Conservation (phyloP, 2,797 vertebrate genomes). For the Craterocephalus amniculus region DNA sequence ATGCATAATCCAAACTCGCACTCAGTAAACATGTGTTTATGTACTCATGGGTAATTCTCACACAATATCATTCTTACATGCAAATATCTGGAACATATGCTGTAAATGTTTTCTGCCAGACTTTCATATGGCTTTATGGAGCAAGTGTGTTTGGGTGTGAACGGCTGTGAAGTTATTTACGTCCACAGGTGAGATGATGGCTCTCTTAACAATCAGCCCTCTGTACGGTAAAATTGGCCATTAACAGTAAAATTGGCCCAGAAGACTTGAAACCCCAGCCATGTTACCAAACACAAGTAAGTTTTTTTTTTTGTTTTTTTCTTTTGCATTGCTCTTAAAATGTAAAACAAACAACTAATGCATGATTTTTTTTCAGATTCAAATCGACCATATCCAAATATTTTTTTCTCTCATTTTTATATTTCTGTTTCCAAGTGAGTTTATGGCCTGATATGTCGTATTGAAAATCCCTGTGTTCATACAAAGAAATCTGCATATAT, state of each 20-base stretch:
- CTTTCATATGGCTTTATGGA: not conserved
- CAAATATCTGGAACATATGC: not conserved
- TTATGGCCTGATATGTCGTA: not conserved
- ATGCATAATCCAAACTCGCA: not conserved
- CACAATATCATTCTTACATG: no score
- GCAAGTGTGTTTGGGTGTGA: not conserved
- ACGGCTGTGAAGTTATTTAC: no score
- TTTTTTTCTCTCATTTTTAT: no score
- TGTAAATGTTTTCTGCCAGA: not conserved
- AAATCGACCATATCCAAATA: no score
- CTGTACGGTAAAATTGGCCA: no score
- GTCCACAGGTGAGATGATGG: not conserved
- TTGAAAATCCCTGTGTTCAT: not conserved
- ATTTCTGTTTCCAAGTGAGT: not conserved
- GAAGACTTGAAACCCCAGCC: not conserved
- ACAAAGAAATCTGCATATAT: not conserved
- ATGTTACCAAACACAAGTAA: no score
- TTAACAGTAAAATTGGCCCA: no score
- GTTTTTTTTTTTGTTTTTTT: no score
- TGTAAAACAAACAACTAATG: not conserved
- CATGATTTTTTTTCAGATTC: no score
- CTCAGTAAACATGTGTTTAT: not conserved
- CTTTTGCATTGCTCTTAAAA: not conserved
- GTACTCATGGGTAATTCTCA: no score
- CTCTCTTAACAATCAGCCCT: not conserved